Base-by-base conservation (phyloP, 2,113 vertebrate genomes). In the Hyla sarda region DNA sequence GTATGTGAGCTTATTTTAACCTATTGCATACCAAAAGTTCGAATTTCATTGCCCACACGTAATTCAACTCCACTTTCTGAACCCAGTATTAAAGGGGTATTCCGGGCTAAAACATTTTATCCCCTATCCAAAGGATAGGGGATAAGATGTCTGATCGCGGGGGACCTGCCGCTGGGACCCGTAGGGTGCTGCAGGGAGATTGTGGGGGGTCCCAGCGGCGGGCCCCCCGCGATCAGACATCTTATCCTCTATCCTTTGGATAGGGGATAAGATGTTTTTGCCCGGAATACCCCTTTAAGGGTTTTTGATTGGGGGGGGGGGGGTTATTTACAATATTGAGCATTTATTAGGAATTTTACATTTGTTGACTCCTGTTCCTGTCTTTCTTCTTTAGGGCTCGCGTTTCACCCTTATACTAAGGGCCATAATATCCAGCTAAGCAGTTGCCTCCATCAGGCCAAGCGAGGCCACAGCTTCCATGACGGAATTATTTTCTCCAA, bases 401-500 rank as follows among this genome's bases (percentile, higher is more conserved):
- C 62, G 9, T 97, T 97, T 91, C 93, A 98, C 78, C 2, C 37
- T 0, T 10, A 86, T 21, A 89, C 90, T 54, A 88, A 91, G 17
- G 96, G 96, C 7, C 21, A 76, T 0, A 88, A 85, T 60, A 90
- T 97, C 78, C 45, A 5, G 0, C 89, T 97, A 88, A 93, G 94
- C 21, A 28, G 74, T 0, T 80, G 34, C 0, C 11, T 45, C 1
- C 84, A 87, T 5, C 87, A 62, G 0, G 96, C 96, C 0, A 74
- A 83, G 19, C 89, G 95, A 65, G 0, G 0, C 0, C 0, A 1
- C 48, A 93, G 94, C 0, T 97, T 96, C 89, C 90, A 81, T 9
- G 86, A 95, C 2, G 96, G 95, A 17, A 89, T 97, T 80, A 90
- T 95, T 75, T 97, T 97, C 91, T 96, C 94, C 90, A 94, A 87